phyloP scores from a whole-genome alignment of 35 echinoderm and acorn worm species.

The Hemicentrotus pulcherrimus region DNA sequence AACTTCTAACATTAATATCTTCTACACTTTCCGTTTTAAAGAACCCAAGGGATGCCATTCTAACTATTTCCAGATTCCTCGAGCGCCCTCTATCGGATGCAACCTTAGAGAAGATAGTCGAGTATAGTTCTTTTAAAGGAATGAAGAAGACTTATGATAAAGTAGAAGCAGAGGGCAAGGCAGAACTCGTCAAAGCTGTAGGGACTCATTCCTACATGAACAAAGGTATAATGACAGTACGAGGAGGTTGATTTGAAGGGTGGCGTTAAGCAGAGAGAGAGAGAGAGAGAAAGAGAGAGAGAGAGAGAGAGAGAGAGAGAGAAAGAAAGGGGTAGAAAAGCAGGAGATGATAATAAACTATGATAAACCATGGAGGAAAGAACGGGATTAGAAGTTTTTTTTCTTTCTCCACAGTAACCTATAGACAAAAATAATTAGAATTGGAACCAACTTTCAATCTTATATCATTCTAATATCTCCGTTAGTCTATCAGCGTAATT shows the following conservation, averaged over 20 bases:
- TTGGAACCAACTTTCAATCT: too few species aligned
- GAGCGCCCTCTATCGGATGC: conserved; percentile 64
- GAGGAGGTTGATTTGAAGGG: not conserved
- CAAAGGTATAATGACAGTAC: conserved; percentile 30
- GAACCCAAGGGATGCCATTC: conserved; percentile 48
- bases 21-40: not conserved
- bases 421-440: not conserved
- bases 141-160: conserved; percentile 72
- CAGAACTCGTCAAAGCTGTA: not conserved
- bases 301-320: not conserved
- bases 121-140: conserved; percentile 37
- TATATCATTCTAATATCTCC: too few species aligned
- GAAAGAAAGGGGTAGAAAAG: not conserved
- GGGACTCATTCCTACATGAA: conserved; percentile 24
- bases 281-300: not conserved
- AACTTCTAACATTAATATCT: not conserved
- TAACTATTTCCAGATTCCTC: conserved; percentile 64
- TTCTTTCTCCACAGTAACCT: not conserved
- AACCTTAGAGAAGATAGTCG: conserved; percentile 58
- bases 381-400: not conserved
- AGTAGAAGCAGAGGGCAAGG: conserved; percentile 37
- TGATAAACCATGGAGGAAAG: not conserved
- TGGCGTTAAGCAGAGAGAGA: not conserved
- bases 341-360: not conserved
- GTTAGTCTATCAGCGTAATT: too few species aligned